Percentiles rank a stretch among this genome's conserved stretches.
Conservation (phyloP, 2,888 invertebrate species). For the Xylocampa areola region DNA sequence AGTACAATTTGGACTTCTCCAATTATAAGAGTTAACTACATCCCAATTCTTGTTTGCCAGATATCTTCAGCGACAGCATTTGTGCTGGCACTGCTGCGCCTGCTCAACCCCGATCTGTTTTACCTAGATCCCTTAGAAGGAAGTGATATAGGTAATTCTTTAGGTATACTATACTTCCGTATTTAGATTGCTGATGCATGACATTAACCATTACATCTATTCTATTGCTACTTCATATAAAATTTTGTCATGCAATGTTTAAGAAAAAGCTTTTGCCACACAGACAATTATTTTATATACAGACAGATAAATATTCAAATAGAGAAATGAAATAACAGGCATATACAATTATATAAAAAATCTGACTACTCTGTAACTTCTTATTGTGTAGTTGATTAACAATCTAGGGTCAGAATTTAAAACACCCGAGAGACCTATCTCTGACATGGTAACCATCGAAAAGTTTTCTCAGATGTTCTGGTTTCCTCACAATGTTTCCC, state of each 20-base stretch:
- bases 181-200: constrained; percentile 38
- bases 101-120: constrained; percentile 77
- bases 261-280: neutral
- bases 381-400: too few species aligned
- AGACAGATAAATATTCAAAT: too few species aligned
- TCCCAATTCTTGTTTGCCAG: constrained; percentile 63
- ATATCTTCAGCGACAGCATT: constrained; percentile 83
- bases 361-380: too few species aligned
- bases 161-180: constrained; percentile 32
- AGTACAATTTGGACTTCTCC: too few species aligned
- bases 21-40: too few species aligned
- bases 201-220: constrained; percentile 15
- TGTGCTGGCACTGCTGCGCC: constrained; percentile 75
- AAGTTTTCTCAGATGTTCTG: too few species aligned
- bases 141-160: constrained; percentile 73
- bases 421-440: too few species aligned
- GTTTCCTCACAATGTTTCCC: too few species aligned
- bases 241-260: constrained; percentile 3
- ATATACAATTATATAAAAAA: too few species aligned
- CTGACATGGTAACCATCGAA: too few species aligned
- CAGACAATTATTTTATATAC: neutral
- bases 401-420: too few species aligned
- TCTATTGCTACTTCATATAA: constrained; percentile 13
- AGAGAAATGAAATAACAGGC: too few species aligned
- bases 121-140: constrained; percentile 75